Conservation (phyloP, 2,888 invertebrate genomes). For the Ectemnius cavifrons region DNA sequence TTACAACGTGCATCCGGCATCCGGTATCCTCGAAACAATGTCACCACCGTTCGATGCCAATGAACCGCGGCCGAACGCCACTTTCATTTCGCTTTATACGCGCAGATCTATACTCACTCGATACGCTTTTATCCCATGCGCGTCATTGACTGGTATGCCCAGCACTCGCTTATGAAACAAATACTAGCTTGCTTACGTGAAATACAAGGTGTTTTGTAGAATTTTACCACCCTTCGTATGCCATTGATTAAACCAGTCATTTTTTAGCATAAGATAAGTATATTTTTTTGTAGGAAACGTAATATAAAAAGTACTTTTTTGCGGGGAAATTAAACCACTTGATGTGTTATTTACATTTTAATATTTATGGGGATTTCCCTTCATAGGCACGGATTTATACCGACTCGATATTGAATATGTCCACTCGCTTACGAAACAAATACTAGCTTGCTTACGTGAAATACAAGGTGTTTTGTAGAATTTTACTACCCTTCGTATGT, state of each 20-base stretch:
- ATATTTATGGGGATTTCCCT: conserved; percentile 18
- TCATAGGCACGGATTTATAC: conserved; percentile 11
- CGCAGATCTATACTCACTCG: conserved; percentile 2
- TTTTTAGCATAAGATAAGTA: too few relatives aligned
- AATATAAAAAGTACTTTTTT: too few relatives aligned
- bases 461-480: background rate
- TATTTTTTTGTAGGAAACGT: too few relatives aligned
- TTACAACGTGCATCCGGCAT: conserved; percentile 65
- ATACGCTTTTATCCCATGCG: conserved; percentile 11
- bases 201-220: background rate
- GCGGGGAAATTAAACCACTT: too few relatives aligned
- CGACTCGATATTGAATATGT: conserved; percentile 17
- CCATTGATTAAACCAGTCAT: too few relatives aligned
- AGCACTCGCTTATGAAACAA: conserved; percentile 29
- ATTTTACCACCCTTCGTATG: background rate
- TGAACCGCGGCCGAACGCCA: conserved; percentile 58
- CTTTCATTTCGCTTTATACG: conserved; percentile 48
- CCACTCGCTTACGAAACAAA: conserved; percentile 28
- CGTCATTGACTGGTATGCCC: conserved; percentile 30
- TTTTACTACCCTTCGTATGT: too few relatives aligned
- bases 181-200: background rate
- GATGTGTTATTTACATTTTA: too few relatives aligned
- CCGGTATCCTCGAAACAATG: conserved; percentile 63
- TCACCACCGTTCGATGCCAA: conserved; percentile 61
- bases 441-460: conserved; percentile 1